Base-by-base conservation (phyloP, 2,797 vertebrate genomes). In the Chrosomus eos region DNA sequence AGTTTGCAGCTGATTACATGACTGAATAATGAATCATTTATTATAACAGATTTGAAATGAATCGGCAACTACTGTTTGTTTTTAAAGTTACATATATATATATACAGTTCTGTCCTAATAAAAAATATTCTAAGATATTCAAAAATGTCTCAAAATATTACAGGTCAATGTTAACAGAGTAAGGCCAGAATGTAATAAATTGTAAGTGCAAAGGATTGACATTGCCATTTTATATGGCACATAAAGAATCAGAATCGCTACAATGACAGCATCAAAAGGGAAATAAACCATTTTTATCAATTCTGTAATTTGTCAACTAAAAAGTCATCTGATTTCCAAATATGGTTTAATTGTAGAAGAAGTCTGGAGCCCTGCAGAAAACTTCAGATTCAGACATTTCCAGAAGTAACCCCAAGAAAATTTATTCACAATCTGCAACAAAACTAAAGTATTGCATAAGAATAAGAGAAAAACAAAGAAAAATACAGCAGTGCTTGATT, bases 401-500 rank as follows among this genome's bases (percentile, higher is more conserved):
- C 48, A 31, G 45, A 64, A 60, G 71, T 79, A 83, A 84, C 85
- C 80, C 88, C 87, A 89, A 89, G 87, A 86, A 88, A 74, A 83
- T 90, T 88, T 90, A 90, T 90, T 90, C 88, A 90, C 89, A 88
- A 88, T 84, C 77, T 84, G 86, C 76, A 81, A 87, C 36, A 84
- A 71, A 84, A 86, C 55, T 62, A 78, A 83, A 81, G 72, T 83
- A 84, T 75, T 80, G 83, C 83, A 73, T 80, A 85, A 80, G 43
- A 87, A 87, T 81, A 87, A 83, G 88, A 87, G 87, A 87, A 88
- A 88, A 87, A 88, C 76, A 90, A 89, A 48, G 58, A 88, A 87
- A 89, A 88, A 88, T 87, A 89, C 89, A 90, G 89, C 89, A 90
- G 89, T 84, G 85, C 87, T 89, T 76, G 70, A 84, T 88, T 88